A percentile compares a stretch with the other conserved stretches of the same genome.
These are phyloP conservation scores for Sebastes paucispinis DNA, from an alignment of 2,797 vertebrate species.

Conservation along the genomic window DNA sequence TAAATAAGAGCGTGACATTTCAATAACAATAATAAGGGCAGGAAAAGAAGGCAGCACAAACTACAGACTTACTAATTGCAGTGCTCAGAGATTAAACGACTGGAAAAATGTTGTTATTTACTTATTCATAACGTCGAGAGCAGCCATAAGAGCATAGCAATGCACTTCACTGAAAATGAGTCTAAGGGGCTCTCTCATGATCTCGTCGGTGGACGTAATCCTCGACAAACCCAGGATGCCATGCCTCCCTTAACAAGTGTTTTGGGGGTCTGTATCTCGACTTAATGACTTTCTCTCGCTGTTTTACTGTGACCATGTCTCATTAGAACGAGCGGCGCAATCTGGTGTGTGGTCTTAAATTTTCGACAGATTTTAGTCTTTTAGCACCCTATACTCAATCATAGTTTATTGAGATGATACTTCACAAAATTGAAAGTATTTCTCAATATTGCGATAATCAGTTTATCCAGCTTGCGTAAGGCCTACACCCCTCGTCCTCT, in stretches of 20 bases:
- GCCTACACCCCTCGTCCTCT: slow-evolving; percentile 2
- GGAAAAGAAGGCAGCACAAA: slow-evolving; percentile 73
- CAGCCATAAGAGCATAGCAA: slow-evolving; percentile 57
- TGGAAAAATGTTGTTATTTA: slow-evolving; percentile 82
- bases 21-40: slow-evolving; percentile 88
- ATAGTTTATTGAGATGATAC: slow-evolving; percentile 10
- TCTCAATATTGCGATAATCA: slow-evolving; percentile 28
- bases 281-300: slow-evolving; percentile 62
- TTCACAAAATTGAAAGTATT: slow-evolving; percentile 15
- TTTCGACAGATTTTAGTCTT: slow-evolving; percentile 48
- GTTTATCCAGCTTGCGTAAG: slow-evolving; percentile 20
- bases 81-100: slow-evolving; percentile 85
- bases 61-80: slow-evolving; percentile 96
- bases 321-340: slow-evolving; percentile 35
- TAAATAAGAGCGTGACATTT: slow-evolving; percentile 99
- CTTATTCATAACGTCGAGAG: slow-evolving; percentile 76
- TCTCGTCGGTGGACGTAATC: slow-evolving; percentile 63
- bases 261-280: slow-evolving; percentile 49
- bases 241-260: slow-evolving; percentile 69
- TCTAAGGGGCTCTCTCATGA: slow-evolving; percentile 57
- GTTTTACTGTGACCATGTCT: slow-evolving; percentile 49
- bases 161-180: slow-evolving; percentile 56
- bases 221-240: slow-evolving; percentile 48
- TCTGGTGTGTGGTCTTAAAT: slow-evolving; percentile 27
- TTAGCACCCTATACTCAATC: background rate